Evolutionary conservation across 1,140 invertebrate species (phyloP), one percentile per base, ranked within the genome.

Genomic region (Diprion similis): DNA sequence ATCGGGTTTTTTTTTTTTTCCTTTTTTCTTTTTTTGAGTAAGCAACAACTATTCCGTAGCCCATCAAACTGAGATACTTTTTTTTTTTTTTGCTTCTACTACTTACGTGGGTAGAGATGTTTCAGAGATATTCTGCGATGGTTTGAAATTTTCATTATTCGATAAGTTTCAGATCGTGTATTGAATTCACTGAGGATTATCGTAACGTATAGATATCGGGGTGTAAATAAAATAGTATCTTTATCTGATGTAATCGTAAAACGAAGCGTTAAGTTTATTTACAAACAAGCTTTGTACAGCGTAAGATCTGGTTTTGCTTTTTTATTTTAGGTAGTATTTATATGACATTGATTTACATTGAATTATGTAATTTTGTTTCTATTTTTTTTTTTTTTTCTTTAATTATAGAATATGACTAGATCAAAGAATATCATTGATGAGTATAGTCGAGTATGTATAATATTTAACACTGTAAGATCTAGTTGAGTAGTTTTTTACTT

Each of bases 331-430:
- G 15, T 18, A 46, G 45, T 45, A 37, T 37, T 17, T 45, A 70
- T 13, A n/a, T 70, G 8, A 68, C 18, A 59, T 59, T 9, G 11
- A 59, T 59, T 59, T 59, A 15, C 51, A 59, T 15, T 59, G 24
- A 37, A 59, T 11, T 59, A 59, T 17, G n/a, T 59, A 59, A 59
- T 59, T 4, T 37, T 37, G 24, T 37, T 37, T 37, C 24, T n/a
- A 37, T 37, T 37, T 37, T 6, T 37, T 37, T 37, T 37, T 6
- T n/a, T 3, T 37, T 37, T 37, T 6, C 6, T 37, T 13, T 59
- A 59, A 59, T 59, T 13, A 80, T 78, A 81, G 74, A 59, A 48
- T 73, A 71, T 83, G 82, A 84, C 82, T 84, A 84, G 82, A 84
- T 80, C 78, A 78, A 76, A 80, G 66, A 82, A 81, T 83, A 79